Evolutionary conservation across 2,113 vertebrate species (phyloP).

Genomic region (Ceuthmochares aereus): DNA sequence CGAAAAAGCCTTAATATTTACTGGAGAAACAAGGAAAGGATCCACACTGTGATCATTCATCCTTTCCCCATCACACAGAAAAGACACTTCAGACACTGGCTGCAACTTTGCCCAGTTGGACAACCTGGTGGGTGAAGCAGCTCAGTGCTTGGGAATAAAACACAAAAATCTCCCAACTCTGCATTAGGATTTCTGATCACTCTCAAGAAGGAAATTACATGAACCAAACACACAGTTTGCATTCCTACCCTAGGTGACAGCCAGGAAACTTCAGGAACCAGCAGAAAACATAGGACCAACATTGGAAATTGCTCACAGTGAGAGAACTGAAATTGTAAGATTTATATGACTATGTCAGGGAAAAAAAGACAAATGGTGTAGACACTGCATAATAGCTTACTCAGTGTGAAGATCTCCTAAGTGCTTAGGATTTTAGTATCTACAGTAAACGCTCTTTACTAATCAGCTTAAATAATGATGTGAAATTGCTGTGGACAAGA

Average conservation of each 20-base stretch:
- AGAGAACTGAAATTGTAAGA: not conserved
- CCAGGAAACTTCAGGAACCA: not conserved
- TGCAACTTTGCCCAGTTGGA: not conserved
- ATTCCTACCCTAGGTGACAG: not conserved
- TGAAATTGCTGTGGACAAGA: not conserved
- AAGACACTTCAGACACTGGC: not conserved
- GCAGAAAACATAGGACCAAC: not conserved
- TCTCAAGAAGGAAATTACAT: not conserved
- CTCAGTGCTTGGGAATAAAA: not conserved
- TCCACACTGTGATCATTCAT: not conserved
- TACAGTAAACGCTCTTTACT: slow-evolving; percentile 15
- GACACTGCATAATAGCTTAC: not conserved
- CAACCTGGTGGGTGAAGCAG: not conserved
- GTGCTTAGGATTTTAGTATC: not conserved
- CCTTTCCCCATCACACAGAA: not conserved
- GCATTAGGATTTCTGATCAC: not conserved
- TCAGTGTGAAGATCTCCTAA: not conserved
- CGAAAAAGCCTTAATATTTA: not conserved
- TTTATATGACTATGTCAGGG: not conserved
- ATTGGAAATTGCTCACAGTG: not conserved
- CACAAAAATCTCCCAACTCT: not conserved
- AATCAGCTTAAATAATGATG: not conserved
- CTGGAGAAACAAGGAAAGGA: not conserved
- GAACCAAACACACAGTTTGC: not conserved
- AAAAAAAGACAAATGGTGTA: not conserved